These are phyloP conservation scores for Phrynocephalus vlangalii DNA, from an alignment of 2,797 vertebrate genomes.

Conservation along the genomic window DNA sequence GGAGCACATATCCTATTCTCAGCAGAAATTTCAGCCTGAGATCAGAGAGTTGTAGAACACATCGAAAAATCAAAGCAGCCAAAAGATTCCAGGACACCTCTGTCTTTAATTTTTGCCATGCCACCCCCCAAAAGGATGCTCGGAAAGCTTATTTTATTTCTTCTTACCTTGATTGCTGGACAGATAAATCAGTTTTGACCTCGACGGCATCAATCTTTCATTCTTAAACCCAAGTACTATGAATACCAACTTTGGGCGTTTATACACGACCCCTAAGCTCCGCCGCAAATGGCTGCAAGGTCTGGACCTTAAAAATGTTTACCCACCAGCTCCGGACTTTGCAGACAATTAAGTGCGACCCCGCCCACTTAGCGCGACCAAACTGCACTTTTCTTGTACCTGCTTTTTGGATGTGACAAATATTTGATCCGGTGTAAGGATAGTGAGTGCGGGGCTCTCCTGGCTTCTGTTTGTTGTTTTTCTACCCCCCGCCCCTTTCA, in stretches of 20 bases:
- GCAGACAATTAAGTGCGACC: no score
- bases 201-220: fast-evolving
- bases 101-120: not conserved
- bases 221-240: not conserved
- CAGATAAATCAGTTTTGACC: not conserved
- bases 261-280: no score
- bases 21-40: not conserved
- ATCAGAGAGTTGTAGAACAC: not conserved
- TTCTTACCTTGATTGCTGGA: not conserved
- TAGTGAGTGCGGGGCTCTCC: no score
- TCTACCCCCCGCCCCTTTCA: no score
- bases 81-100: not conserved
- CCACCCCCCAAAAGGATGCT: not conserved
- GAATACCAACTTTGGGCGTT: not conserved
- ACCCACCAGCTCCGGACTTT: no score
- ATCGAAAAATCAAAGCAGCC: not conserved
- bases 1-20: not conserved
- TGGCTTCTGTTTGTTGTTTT: no score
- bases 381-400: no score
- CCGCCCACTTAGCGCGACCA: no score
- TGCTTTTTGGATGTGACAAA: no score
- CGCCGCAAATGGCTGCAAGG: no score
- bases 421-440: no score
- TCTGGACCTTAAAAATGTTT: no score
- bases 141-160: not conserved